These are phyloP conservation scores for Scarus forsteni DNA, from an alignment of 2,797 vertebrate genomes.

Conservation along the genomic window DNA sequence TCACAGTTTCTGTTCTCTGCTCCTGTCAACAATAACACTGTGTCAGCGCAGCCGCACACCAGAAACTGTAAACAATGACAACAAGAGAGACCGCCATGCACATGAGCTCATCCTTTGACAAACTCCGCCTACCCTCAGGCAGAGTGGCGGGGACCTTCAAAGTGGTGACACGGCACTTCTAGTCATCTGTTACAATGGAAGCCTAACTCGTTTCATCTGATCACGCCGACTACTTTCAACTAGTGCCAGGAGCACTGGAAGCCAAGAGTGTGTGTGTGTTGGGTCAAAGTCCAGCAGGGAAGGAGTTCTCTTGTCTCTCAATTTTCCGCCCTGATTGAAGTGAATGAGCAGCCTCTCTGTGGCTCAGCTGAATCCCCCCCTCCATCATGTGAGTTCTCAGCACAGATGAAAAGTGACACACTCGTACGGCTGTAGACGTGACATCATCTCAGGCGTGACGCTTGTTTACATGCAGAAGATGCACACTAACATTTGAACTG, in stretches of 20 bases:
- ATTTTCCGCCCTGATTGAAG: constrained; percentile 99
- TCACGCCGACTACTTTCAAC: constrained; percentile 85
- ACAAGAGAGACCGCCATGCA: constrained; percentile 57
- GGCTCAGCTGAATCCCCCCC: constrained; percentile 86
- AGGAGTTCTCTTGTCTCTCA: constrained; percentile 88
- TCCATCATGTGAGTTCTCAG: constrained; percentile 47
- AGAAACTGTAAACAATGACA: constrained; percentile 54
- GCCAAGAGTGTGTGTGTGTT: constrained; percentile 46
- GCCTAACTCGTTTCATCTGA: constrained; percentile 63
- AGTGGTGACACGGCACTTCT: constrained; percentile 78
- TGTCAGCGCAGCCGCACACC: constrained; percentile 41
- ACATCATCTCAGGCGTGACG: constrained; percentile 65
- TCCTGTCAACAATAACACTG: constrained; percentile 39
- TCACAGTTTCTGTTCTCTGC: constrained; percentile 23
- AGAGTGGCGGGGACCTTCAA: constrained; percentile 80
- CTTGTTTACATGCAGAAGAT: constrained; percentile 49
- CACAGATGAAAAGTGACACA: constrained; percentile 41
- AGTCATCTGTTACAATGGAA: constrained; percentile 84
- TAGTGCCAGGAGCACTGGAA: constrained; percentile 82
- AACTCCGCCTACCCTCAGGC: constrained; percentile 69
- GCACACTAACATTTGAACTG: constrained; percentile 13
- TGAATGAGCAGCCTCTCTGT: constrained; percentile 88
- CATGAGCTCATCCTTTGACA: constrained; percentile 81
- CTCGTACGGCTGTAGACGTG: constrained; percentile 57
- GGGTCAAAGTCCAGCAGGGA: constrained; percentile 69